Base-by-base conservation (phyloP, 2,888 invertebrate species). In the Metellina segmentata region DNA sequence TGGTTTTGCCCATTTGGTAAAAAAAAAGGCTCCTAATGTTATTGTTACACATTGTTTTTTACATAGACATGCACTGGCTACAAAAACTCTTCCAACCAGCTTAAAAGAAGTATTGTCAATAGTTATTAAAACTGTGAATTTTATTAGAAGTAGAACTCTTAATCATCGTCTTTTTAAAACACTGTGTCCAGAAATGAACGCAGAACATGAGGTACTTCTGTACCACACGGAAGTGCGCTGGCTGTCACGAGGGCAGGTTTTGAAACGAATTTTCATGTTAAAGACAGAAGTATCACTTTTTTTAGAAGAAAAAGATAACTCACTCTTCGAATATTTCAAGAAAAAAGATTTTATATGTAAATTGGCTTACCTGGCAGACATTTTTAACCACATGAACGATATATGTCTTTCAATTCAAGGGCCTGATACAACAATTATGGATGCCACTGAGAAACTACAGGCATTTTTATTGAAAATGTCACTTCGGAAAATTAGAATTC, bases 61-160 rank as follows among this genome's bases (percentile, higher is more conserved):
- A 81, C 81, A 85, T 78, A 89, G 78, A 83, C 89, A 89, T 53
- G 89, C 89, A 85, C 83, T 89, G 71, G 78, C 82, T 53, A 89
- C 83, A 77, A 82, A 83, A 85, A 83, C 83, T 89, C 83, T 89
- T 83, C 89, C 89, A 83, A 89, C 89, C 52, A 71, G 70, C 77
- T 85, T 89, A 75, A 82, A 89, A 85, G 85, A 85, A 74, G 85
- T 85, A 74, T 85, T 85, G 74, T 85, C 85, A 85, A 85, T 75
- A 85, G 75, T 75, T 75, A 85, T 85, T 52, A 85, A 85, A 85
- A 75, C 75, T 75, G 61, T 85, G 74, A 85, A 78, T 96, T 99
- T 99, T 96, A 99, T 99, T 95, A 79, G 86, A 86, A 70, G 83
- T 74, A 85, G 83, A 85, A 69, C 75, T 85, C 85, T 85, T 77